A percentile compares a stretch with the other conserved stretches of the same genome.
These are phyloP conservation scores for Eupeodes corollae DNA, from an alignment of 1,140 invertebrate species.

Conservation along the genomic window DNA sequence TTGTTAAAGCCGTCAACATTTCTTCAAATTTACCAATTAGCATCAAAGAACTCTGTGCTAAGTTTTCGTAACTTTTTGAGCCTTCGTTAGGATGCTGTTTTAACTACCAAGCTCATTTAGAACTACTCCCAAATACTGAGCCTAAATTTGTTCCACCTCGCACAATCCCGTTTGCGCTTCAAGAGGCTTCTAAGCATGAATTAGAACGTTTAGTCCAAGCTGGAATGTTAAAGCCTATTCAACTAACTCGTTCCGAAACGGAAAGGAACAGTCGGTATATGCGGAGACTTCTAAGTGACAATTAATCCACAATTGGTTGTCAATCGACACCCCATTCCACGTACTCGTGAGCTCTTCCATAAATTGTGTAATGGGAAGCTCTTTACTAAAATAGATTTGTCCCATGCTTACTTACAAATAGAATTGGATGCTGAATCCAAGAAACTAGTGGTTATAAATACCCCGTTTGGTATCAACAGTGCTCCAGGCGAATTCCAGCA, in stretches of 20 bases:
- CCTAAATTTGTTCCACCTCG: no score
- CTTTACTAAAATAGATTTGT: constrained; percentile 15
- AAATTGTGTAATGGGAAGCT: constrained; percentile 15
- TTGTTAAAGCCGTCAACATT: no score
- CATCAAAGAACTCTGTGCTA: no score
- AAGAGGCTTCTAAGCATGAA: constrained; percentile 30
- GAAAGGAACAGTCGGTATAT: constrained; percentile 31
- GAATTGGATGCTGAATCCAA: constrained; percentile 20
- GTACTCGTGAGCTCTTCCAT: constrained; percentile 31
- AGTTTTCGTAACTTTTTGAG: no score
- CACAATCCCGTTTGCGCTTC: constrained; percentile 32
- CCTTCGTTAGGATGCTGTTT: no score
- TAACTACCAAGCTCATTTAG: no score
- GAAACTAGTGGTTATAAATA: constrained; percentile 26
- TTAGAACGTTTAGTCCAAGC: constrained; percentile 21
- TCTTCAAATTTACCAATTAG: no score
- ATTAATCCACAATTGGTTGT: constrained; percentile 23
- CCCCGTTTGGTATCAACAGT: constrained; percentile 25
- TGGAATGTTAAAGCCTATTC: constrained; percentile 12
- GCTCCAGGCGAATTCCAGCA: constrained; percentile 13
- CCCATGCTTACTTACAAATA: constrained; percentile 22
- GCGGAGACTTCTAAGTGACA: constrained; percentile 36
- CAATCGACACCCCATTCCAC: constrained; percentile 38
- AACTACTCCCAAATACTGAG: no score
- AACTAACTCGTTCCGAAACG: constrained; percentile 33